Base-by-base conservation (phyloP, 2,113 vertebrate species). In the Notiomystis cincta region DNA sequence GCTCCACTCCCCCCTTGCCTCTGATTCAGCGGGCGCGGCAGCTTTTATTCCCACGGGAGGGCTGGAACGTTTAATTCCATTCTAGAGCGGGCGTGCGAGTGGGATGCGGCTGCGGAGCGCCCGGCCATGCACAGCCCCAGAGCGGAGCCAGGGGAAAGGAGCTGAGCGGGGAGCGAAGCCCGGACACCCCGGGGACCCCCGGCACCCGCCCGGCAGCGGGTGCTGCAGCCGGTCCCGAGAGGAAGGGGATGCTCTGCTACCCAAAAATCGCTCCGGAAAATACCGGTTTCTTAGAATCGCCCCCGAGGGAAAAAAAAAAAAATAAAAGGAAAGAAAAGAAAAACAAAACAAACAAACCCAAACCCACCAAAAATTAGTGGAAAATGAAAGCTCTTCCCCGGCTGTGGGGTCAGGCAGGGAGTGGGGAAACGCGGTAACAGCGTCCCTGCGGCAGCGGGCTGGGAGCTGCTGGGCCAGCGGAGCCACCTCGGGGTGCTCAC, bases 21-120 rank as follows among this genome's bases (percentile, higher is more conserved):
- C 23, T 3, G 6, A 5, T 0, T 0, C 50, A 8, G 37, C 11
- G 0, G 9, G 4, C 1, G 44, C 7, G 4, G 33, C 47, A 25
- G 54, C 1, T 33, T 72, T n/a, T 18, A 8, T 61, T 56, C 13
- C 83, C 45, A 13, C 3, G n/a, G 28, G 10, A 21, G 18, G 20
- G 37, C 8, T 28, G 61, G 30, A 78, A 44, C 3, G 0, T 5
- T 69, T 15, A 3, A 4, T 73, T 31, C 15, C 19, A 4, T 24
- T 15, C 58, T 1, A 2, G 11, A 22, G 35, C 2, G 11, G 40
- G 25, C 6, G 54, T 9, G 66, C 8, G 37, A 23, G 25, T 3
- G 40, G 62, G 27, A 31, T 7, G 72, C 4, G 27, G 60, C 44
- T 28, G 58, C 6, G 51, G 57, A 54, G 56, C 3, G 1, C 35